A percentile compares a stretch with the other conserved stretches of the same genome.
Conservation (phyloP, 2,888 invertebrate genomes). For the Drosophila stalkeri region DNA sequence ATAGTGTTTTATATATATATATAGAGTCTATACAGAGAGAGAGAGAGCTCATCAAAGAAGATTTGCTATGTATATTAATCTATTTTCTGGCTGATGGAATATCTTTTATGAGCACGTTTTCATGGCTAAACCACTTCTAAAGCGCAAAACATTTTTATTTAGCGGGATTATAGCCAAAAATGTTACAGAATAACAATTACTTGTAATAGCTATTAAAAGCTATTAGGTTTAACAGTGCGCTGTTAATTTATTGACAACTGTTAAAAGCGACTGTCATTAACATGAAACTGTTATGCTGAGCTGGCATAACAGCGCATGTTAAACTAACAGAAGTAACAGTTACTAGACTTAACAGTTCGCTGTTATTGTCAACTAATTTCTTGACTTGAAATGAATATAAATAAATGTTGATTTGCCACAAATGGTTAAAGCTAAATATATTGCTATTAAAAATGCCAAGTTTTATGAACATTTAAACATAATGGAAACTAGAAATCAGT, state of each 20-base stretch:
- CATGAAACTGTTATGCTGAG: conserved; percentile 12
- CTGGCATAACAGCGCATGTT: neutral
- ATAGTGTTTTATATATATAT: conserved; percentile 39
- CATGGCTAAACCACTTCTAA: conserved; percentile 7
- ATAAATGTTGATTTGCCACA: conserved; percentile 23
- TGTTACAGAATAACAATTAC: neutral
- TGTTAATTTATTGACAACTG: conserved; percentile 3
- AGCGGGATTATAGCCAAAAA: conserved; percentile 7
- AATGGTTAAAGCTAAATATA: conserved; percentile 9
- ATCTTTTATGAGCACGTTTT: conserved; percentile 11
- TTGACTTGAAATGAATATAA: neutral
- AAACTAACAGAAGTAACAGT: neutral
- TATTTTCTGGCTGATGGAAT: conserved; percentile 9
- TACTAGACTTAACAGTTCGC: neutral
- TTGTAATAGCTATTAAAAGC: neutral
- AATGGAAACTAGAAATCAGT: conserved; percentile 13
- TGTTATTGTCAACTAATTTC: neutral
- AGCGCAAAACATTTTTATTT: conserved; percentile 4
- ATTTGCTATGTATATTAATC: conserved; percentile 23
- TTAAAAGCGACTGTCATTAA: neutral
- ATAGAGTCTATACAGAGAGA: neutral
- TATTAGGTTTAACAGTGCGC: neutral
- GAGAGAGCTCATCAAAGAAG: conserved; percentile 5
- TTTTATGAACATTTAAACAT: conserved; percentile 47
- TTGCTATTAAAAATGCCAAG: conserved; percentile 47